A percentile compares a stretch with the other conserved stretches of the same genome.
Evolutionary conservation across 2,797 vertebrate genomes (phyloP).

Genomic region (Megaceryle alcyon): DNA sequence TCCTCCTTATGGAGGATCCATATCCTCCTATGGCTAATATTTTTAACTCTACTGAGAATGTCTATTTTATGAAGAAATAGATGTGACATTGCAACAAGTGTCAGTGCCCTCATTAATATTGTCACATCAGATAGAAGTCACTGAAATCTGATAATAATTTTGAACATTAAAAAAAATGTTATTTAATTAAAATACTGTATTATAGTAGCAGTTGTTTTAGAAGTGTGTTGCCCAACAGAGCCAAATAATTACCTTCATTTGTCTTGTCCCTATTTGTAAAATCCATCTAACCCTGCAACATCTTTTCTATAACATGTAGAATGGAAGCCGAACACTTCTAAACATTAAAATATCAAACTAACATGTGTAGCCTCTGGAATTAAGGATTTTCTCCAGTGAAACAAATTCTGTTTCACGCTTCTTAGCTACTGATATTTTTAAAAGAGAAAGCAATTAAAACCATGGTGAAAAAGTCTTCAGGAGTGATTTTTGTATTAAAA

Average conservation of each 20-base stretch:
- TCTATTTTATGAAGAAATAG: neutral
- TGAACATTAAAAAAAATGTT: neutral
- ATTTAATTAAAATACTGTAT: neutral
- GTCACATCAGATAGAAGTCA: neutral
- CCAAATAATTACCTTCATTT: neutral
- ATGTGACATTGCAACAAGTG: neutral
- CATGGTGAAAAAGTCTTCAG: neutral
- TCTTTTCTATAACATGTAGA: neutral
- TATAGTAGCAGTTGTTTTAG: neutral
- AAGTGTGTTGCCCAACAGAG: neutral
- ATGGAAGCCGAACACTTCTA: neutral
- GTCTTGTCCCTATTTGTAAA: neutral
- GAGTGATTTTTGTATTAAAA: neutral
- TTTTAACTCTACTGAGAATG: neutral
- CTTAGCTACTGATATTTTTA: neutral
- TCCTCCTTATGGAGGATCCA: neutral
- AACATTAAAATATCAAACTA: neutral
- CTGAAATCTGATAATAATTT: neutral
- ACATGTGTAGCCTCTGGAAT: neutral
- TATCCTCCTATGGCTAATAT: neutral
- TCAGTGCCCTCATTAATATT: neutral
- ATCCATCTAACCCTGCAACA: neutral
- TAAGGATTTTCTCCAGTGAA: neutral
- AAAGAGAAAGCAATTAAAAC: slow-evolving; percentile 34
- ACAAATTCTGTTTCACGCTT: slow-evolving; percentile 23